phyloP scores from a whole-genome alignment of 2,797 vertebrate species.

The Hydrophis major region DNA sequence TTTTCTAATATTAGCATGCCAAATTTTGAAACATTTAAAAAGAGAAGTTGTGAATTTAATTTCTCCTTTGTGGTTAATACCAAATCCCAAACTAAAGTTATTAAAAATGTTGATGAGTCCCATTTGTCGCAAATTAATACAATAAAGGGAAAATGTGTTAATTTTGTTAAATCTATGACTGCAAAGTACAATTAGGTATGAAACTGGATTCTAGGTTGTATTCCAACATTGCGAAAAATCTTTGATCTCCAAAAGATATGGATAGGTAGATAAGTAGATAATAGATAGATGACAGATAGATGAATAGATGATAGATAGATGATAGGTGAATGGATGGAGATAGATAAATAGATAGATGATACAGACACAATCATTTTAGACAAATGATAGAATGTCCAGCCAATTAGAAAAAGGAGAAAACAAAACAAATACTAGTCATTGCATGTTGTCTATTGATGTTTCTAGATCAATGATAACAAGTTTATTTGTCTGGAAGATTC shows the following conservation, averaged over 20 bases:
- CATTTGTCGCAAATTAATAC: not conserved
- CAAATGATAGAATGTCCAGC: not conserved
- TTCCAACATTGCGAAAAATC: not conserved
- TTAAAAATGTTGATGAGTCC: not conserved
- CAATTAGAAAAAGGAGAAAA: not conserved
- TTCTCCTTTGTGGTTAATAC: not conserved
- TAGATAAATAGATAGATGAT: not conserved
- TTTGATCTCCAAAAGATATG: not conserved
- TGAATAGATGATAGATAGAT: not conserved
- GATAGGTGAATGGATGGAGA: not conserved
- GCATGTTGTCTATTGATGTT: not conserved
- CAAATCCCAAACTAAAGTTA: not conserved
- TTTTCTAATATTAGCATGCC: not conserved
- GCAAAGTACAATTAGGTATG: not conserved
- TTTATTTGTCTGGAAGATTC: not conserved
- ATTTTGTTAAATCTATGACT: not conserved
- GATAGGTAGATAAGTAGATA: not conserved
- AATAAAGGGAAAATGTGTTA: not conserved
- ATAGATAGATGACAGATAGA: not conserved
- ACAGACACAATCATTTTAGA: not conserved
- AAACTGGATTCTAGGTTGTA: not conserved
- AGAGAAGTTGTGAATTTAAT: not conserved
- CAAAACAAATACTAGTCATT: not conserved
- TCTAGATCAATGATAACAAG: not conserved
- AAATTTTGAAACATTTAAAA: not conserved